These are phyloP conservation scores for Mastomys coucha DNA, from an alignment of 2,113 vertebrate genomes.

Conservation along the genomic window DNA sequence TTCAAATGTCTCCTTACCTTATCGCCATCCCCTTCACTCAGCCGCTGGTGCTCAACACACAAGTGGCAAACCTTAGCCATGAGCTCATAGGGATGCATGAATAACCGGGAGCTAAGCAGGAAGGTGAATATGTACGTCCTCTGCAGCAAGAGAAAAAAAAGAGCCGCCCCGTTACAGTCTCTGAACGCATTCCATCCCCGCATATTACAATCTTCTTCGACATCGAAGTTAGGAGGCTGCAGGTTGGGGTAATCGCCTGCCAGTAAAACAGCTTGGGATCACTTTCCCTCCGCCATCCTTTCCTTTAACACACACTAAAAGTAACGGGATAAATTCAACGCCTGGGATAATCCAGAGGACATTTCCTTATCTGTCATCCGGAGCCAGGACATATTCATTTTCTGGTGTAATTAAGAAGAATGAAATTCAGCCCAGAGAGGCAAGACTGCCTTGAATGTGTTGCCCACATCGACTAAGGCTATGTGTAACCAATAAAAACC, in stretches of 20 bases:
- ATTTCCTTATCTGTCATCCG: constrained; percentile 16
- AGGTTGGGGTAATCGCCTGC: not conserved
- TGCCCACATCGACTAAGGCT: not conserved
- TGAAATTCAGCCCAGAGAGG: not conserved
- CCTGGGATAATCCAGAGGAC: constrained; percentile 54
- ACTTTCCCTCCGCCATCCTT: not conserved
- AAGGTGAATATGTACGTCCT: constrained; percentile 97
- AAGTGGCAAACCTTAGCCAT: constrained; percentile 95
- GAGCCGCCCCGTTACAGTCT: not conserved
- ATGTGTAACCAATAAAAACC: not conserved
- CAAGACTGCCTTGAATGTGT: not conserved
- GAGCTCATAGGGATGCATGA: constrained; percentile 94
- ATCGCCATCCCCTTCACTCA: constrained; percentile 89
- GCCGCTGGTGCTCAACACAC: constrained; percentile 92
- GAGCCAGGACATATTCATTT: not conserved
- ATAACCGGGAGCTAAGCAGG: constrained; percentile 95
- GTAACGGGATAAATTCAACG: constrained; percentile 32
- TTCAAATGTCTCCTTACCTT: constrained; percentile 87
- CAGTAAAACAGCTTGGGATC: not conserved
- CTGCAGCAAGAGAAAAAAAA: constrained; percentile 84
- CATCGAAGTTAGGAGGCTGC: not conserved
- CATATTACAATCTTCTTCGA: not conserved
- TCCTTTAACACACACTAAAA: constrained; percentile 39
- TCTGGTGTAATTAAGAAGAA: not conserved
- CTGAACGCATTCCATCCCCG: rapidly evolving